Percentiles rank a stretch among this genome's conserved stretches.
Conservation (phyloP, 2,797 vertebrate genomes). For the Pagetopsis macropterus region DNA sequence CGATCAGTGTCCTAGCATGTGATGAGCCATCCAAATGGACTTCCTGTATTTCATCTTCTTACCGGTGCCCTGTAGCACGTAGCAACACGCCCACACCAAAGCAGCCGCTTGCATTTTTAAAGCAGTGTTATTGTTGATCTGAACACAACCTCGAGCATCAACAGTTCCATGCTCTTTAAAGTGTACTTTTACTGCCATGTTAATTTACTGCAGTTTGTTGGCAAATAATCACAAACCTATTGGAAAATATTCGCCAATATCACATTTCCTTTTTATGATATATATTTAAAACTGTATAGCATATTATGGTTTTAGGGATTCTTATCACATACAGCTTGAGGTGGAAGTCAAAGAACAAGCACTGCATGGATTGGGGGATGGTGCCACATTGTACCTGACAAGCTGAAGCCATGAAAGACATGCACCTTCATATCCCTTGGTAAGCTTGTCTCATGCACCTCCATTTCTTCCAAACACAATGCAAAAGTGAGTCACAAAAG, state of each 20-base stretch:
- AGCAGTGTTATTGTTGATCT: conserved; percentile 37
- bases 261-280: too few species aligned
- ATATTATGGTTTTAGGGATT: background rate
- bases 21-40: conserved; percentile 21
- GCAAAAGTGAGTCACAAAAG: conserved; percentile 71
- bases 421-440: conserved; percentile 24
- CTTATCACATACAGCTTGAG: background rate
- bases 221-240: background rate
- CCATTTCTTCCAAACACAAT: conserved; percentile 56
- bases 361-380: background rate
- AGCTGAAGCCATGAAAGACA: conserved; percentile 24
- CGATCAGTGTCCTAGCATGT: background rate
- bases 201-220: background rate
- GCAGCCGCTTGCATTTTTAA: conserved; percentile 18
- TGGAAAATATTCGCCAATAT: background rate
- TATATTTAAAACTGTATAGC: background rate
- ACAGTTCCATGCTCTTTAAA: too few species aligned
- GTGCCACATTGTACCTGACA: background rate
- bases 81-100: conserved; percentile 40
- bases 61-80: conserved; percentile 12
- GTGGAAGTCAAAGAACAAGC: conserved; percentile 7
- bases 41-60: conserved; percentile 30
- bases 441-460: conserved; percentile 41
- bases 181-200: too few species aligned
- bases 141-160: background rate